phyloP scores from a whole-genome alignment of 2,797 vertebrate genomes.

The Antennarius maculatus region DNA sequence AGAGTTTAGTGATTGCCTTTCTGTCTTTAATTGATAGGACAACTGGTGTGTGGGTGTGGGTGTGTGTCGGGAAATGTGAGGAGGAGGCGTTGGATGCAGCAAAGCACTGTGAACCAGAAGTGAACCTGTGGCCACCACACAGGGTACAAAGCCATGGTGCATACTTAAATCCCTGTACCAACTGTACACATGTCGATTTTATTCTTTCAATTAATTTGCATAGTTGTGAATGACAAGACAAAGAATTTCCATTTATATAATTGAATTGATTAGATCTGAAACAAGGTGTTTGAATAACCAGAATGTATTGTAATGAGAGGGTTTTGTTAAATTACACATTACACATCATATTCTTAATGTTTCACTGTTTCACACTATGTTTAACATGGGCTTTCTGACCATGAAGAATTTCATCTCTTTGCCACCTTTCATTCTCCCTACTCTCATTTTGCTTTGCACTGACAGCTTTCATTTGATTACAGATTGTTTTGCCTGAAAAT shows the following conservation, averaged over 20 bases:
- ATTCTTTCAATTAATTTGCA: too few relatives aligned
- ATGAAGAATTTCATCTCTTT: conserved; percentile 19
- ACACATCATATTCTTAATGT: not conserved
- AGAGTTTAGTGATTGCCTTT: conserved; percentile 20
- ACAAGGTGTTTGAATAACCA: not conserved
- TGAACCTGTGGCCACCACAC: too few relatives aligned
- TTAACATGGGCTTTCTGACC: not conserved
- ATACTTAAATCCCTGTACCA: too few relatives aligned
- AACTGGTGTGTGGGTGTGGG: too few relatives aligned
- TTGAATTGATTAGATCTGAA: not conserved
- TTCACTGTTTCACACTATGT: conserved; percentile 13
- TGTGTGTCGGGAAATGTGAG: too few relatives aligned
- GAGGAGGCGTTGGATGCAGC: too few relatives aligned
- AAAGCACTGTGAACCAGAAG: too few relatives aligned
- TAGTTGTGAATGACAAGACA: too few relatives aligned
- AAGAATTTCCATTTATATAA: not conserved
- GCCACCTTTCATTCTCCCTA: conserved; percentile 30
- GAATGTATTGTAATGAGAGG: not conserved
- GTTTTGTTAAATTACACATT: not conserved
- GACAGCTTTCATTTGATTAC: conserved; percentile 1
- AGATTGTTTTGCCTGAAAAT: conserved; percentile 4
- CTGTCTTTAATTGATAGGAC: too few relatives aligned
- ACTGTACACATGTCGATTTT: too few relatives aligned
- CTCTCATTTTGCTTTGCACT: conserved; percentile 21
- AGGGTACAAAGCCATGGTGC: too few relatives aligned